Evolutionary conservation across 2,888 invertebrate species (phyloP), one percentile per base, ranked within the genome.

Genomic region (Tinea trinotella): DNA sequence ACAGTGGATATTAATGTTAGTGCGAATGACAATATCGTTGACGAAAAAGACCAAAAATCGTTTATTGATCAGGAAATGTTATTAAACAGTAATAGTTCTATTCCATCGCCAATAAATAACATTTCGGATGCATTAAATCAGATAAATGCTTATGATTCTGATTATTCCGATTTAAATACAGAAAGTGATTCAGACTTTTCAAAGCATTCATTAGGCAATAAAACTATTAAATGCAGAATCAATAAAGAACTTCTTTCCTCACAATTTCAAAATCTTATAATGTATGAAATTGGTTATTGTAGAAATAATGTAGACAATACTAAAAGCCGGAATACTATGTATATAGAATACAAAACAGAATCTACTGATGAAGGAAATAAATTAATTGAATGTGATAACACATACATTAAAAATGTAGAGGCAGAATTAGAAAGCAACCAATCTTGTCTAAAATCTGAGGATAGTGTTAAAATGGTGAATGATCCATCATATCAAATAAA

Each of bases 161-260:
- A 52, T 52, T 15, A 52, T 24, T 34, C 7, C 6, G 52, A 52
- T 24, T 34, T 17, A 10, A 17, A 52, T 15, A 1, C 52, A 52
- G n/a, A 19, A 5, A 22, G 12, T 49, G 22, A 48, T 48, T 4
- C 2, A 7, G 30, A 2, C 7, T 30, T 7, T 2, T 10, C 7
- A 30, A 2, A 30, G 30, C 2, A 30, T 30, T 30, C 30, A 30
- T 30, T 7, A n/a, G n/a, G n/a, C n/a, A 30, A 4, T 30, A 10
- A 7, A 2, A 7, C 7, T n/a, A 7, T 2, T 40, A 40, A 4
- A 40, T 2, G 13, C 5, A 40, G 15, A 18, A 68, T 30, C 12
- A 61, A 61, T 34, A 82, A 81, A 64, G 67, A 74, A 63, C 62
- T 74, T 35, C 71, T 68, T 68, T 82, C 80, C 4, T 71, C 77